Evolutionary conservation across 92 coral and sea anemone species (phyloP), one percentile per base, ranked within the genome.

Genomic region (Phymanthus crucifer): DNA sequence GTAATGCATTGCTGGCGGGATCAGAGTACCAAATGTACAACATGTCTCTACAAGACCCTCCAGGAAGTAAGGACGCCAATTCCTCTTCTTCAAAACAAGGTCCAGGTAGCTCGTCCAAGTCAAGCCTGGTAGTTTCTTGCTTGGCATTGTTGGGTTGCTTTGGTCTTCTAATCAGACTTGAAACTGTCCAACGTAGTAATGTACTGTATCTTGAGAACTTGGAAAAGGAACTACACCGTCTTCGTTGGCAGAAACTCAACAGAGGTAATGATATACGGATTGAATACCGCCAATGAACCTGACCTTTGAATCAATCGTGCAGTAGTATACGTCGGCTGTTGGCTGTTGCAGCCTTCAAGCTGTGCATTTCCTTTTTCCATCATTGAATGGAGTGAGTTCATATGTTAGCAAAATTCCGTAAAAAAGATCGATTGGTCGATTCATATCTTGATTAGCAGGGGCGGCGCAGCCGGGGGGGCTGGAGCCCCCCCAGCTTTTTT

Each of bases 111-210:
- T 61, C 68, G 68, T 61, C 68, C 17, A 24, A 24, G 33, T 27
- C 68, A 61, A 34, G 32, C 68, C 26, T 61, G 5, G 76, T 72
- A 9, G 57, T 72, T 14, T 37, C 76, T 17, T 23, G 43, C 32
- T 7, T 24, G 9, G 9, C 76, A 43, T 21, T 72, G 18, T 72
- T 72, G 21, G 61, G 76, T 37, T 72, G 76, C 45, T 21, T 72
- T 31, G 76, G 19, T 43, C 43, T 72, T 58, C n/a, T 72, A 5
- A 38, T 72, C 76, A 72, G 57, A 40, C 19, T 72, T 27, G 76
- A 72, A 37, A 43, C 26, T 33, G 76, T 72, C 18, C 76, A 72
- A 72, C 34, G 24, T 31, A 40, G 43, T 24, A 72, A 72, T 72
- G 76, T 1, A 40, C 18, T 38, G n/a, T 52, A 72, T 40, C n/a